Conservation (phyloP, 2,797 vertebrate genomes). For the Sphenopsis melanotis region DNA sequence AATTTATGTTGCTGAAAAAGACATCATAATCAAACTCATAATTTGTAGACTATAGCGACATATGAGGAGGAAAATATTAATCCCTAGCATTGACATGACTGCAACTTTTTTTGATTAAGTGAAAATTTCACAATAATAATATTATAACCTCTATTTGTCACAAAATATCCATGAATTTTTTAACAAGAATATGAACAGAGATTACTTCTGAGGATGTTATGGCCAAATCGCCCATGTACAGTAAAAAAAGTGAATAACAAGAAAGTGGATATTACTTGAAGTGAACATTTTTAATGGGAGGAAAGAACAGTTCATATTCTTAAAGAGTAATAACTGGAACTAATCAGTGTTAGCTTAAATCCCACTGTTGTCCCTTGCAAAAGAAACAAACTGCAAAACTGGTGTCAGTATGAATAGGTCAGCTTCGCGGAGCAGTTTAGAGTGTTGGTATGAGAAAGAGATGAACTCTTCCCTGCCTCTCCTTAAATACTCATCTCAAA, state of each 20-base stretch:
- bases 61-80: neutral
- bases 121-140: neutral
- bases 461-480: neutral
- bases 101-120: neutral
- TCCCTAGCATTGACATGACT: neutral
- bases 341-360: neutral
- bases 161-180: neutral
- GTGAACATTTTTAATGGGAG: neutral
- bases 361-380: accelerated
- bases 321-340: neutral
- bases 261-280: neutral
- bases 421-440: neutral
- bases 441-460: neutral
- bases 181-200: neutral
- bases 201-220: neutral
- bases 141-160: neutral
- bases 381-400: neutral
- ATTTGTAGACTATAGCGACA: neutral
- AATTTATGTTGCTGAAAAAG: neutral
- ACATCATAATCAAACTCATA: neutral
- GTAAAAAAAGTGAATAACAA: neutral
- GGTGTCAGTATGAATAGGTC: neutral
- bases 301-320: neutral
- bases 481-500: neutral
- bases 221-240: neutral